A percentile compares a stretch with the other conserved stretches of the same genome.
Conservation (phyloP, 2,888 invertebrate species). For the Allacma fusca region DNA sequence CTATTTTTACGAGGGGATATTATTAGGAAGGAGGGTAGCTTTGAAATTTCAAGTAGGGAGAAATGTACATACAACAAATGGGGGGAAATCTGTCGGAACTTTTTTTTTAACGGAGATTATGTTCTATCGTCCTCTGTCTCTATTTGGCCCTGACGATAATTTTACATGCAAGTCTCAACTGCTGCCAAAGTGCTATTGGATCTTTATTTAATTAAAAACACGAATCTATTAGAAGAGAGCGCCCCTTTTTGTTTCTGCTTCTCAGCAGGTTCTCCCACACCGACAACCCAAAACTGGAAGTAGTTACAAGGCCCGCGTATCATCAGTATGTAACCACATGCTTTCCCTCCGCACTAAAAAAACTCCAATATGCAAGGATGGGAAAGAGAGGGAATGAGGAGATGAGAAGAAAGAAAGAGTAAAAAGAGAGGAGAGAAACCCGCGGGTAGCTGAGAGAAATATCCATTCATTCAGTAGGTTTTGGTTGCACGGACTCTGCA, state of each 20-base stretch:
- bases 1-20: too few relatives aligned
- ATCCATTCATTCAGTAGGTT: background rate
- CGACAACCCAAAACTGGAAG: too few relatives aligned
- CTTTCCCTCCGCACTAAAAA: too few relatives aligned
- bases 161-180: constrained; percentile 36
- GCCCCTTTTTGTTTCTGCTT: constrained; percentile 8
- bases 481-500: background rate
- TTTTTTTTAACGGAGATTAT: constrained; percentile 6
- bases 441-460: background rate
- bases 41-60: too few relatives aligned
- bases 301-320: too few relatives aligned
- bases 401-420: too few relatives aligned
- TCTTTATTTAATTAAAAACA: constrained; percentile 57
- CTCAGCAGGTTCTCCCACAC: background rate
- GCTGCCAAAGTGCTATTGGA: constrained; percentile 48
- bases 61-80: too few relatives aligned
- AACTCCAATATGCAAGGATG: too few relatives aligned
- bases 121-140: constrained; percentile 5
- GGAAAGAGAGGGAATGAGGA: background rate
- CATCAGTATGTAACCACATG: too few relatives aligned
- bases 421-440: too few relatives aligned
- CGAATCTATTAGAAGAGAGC: constrained; percentile 33
- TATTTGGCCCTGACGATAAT: constrained; percentile 17
- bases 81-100: too few relatives aligned
- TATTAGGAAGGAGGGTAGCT: too few relatives aligned